These are phyloP conservation scores for Caenorhabditis inopinata DNA, from an alignment of 1,140 invertebrate genomes.

Conservation along the genomic window DNA sequence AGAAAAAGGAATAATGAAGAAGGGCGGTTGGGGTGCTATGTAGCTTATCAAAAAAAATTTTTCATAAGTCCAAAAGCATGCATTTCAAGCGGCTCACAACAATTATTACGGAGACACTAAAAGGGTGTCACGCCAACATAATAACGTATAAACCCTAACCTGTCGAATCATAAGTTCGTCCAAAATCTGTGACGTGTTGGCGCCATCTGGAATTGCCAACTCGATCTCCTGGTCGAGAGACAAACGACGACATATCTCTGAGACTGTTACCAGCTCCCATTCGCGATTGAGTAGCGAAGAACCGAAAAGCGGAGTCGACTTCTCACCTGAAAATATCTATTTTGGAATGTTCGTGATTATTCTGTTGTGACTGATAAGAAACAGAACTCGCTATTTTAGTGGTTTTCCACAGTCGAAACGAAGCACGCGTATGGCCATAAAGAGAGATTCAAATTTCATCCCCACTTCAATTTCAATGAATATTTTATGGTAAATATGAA, in stretches of 20 bases:
- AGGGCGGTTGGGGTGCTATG: too few species aligned
- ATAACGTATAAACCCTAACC: constrained; percentile 31
- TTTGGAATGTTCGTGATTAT: background rate
- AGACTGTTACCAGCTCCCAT: constrained; percentile 68
- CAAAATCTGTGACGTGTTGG: constrained; percentile 57
- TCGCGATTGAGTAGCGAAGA: constrained; percentile 60
- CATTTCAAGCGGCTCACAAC: too few species aligned
- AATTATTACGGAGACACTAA: too few species aligned
- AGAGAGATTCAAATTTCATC: background rate
- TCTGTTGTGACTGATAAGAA: background rate
- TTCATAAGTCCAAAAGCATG: too few species aligned
- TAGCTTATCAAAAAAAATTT: too few species aligned
- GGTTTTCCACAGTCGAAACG: background rate
- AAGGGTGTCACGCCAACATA: too few species aligned
- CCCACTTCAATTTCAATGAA: background rate
- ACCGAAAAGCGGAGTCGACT: constrained; percentile 44
- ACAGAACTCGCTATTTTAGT: background rate
- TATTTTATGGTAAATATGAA: too few species aligned
- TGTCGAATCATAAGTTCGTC: constrained; percentile 66
- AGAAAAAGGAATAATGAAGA: too few species aligned
- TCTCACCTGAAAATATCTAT: constrained; percentile 40
- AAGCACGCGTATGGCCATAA: background rate
- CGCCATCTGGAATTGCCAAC: constrained; percentile 63
- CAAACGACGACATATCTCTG: constrained; percentile 67
- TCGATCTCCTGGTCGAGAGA: constrained; percentile 61